Conservation (phyloP, 2,797 vertebrate genomes). For the Podargus strigoides region DNA sequence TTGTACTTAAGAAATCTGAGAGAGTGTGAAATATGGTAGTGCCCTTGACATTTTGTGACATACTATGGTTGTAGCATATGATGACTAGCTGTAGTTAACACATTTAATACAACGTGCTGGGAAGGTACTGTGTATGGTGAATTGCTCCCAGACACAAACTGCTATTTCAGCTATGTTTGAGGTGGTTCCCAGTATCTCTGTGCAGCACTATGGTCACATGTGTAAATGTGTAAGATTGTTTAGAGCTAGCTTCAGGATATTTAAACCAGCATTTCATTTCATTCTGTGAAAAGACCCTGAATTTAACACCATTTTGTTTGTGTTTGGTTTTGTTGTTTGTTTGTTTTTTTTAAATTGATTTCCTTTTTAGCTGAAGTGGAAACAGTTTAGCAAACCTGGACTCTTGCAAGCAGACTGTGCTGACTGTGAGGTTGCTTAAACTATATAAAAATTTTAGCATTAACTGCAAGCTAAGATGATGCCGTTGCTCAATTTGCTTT, state of each 20-base stretch:
- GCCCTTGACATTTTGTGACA: accelerated
- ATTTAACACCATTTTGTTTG: background rate
- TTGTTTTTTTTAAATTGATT: background rate
- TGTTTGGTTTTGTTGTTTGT: background rate
- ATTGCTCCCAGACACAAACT: background rate
- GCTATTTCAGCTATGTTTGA: background rate
- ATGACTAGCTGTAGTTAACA: background rate
- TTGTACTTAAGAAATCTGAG: background rate
- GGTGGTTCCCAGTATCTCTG: background rate
- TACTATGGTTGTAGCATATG: background rate
- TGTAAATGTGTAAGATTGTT: background rate
- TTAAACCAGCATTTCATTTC: background rate
- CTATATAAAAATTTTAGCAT: background rate
- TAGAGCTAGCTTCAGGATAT: background rate
- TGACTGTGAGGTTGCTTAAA: slow-evolving; percentile 43
- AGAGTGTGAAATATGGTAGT: background rate
- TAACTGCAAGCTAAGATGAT: slow-evolving; percentile 31
- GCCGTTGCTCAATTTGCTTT: slow-evolving; percentile 8
- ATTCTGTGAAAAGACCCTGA: background rate
- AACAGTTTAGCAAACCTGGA: background rate
- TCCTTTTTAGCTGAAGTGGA: background rate
- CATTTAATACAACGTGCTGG: background rate
- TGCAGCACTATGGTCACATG: background rate
- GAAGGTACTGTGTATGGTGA: background rate
- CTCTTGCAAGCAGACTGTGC: slow-evolving; percentile 19